Percentiles rank a stretch among this genome's conserved stretches.
phyloP scores from a whole-genome alignment of 2,113 vertebrate species.

The Callipepla squamata region DNA sequence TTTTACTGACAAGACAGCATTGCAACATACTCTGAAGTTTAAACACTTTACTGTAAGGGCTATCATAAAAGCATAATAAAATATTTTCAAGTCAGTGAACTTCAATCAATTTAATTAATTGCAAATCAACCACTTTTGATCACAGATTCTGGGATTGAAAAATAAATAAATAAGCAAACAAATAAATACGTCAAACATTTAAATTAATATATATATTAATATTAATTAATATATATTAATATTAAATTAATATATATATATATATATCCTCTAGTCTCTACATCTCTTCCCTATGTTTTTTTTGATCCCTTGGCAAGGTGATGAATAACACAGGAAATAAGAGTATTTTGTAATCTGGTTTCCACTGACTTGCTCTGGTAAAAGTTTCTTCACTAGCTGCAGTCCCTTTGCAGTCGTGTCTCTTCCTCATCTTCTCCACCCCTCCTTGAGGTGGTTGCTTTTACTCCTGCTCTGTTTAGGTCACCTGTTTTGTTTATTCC shows the following conservation, averaged over 20 bases:
- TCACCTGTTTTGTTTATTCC: background rate
- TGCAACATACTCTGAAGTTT: background rate
- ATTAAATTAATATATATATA: background rate
- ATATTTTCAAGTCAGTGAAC: background rate
- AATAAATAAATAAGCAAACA: background rate
- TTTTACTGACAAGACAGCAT: background rate
- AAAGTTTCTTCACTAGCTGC: background rate
- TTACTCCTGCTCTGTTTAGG: background rate
- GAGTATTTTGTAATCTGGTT: background rate
- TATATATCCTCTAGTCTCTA: no score
- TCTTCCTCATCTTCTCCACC: background rate
- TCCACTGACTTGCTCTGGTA: background rate
- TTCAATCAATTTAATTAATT: background rate
- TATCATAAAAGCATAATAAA: background rate
- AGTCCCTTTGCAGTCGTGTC: background rate
- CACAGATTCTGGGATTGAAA: background rate
- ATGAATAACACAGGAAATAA: background rate
- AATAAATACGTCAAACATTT: background rate
- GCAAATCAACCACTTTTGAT: rapidly evolving
- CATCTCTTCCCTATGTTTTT: rapidly evolving
- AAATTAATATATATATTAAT: background rate
- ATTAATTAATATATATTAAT: no score
- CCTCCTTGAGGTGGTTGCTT: background rate
- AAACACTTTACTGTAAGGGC: background rate
- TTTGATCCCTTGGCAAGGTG: rapidly evolving